A percentile compares a stretch with the other conserved stretches of the same genome.
Evolutionary conservation across 2,113 vertebrate genomes (phyloP).

Genomic region (Actenoides hombroni): DNA sequence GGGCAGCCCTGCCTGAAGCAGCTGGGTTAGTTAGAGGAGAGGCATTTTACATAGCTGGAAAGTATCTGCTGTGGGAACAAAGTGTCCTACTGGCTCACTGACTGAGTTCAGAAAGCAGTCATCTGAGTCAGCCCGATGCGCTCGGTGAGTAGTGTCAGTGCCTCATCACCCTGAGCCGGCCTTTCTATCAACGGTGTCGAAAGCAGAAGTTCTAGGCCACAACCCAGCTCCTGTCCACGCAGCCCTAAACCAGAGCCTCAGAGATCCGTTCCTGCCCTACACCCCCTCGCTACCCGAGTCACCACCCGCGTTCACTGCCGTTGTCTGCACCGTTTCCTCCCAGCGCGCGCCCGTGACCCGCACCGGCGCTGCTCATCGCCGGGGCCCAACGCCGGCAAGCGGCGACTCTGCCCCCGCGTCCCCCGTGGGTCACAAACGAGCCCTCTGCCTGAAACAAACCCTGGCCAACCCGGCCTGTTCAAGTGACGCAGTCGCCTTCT

Average conservation of each 20-base stretch:
- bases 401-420: fast-evolving
- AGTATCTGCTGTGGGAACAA: not conserved
- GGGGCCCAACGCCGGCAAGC: fast-evolving
- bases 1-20: not conserved
- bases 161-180: not conserved
- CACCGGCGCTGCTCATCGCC: not conserved
- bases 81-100: not conserved
- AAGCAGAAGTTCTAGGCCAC: not conserved
- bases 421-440: not conserved
- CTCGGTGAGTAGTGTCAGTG: not conserved
- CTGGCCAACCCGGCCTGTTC: too few species aligned
- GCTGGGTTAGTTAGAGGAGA: not conserved
- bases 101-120: not conserved
- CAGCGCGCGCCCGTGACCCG: fast-evolving
- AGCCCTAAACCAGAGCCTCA: not conserved
- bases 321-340: not conserved
- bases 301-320: not conserved
- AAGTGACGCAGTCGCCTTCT: not conserved
- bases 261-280: not conserved
- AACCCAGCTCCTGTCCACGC: not conserved
- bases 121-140: not conserved
- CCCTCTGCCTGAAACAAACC: not conserved
- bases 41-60: not conserved
- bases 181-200: not conserved
- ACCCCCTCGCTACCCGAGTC: not conserved